Percentiles rank a stretch among this genome's conserved stretches.
phyloP scores from a whole-genome alignment of 2,888 invertebrate species.

The Athripsodes cinereus region DNA sequence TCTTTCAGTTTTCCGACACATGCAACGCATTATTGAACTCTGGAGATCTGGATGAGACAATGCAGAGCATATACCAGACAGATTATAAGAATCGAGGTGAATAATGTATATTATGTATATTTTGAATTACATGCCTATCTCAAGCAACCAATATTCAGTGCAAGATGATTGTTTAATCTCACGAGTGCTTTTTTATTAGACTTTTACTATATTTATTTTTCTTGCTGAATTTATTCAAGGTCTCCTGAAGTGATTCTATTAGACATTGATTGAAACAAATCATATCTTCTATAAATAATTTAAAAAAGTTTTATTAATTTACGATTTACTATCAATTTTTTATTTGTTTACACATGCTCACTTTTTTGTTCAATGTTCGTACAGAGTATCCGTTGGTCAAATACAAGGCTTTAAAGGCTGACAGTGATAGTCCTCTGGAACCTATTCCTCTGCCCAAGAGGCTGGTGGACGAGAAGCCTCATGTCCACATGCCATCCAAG shows the following conservation, averaged over 20 bases:
- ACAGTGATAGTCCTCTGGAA: slow-evolving; percentile 7
- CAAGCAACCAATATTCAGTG: too few species aligned
- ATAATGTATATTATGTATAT: too few species aligned
- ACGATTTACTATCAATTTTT: not conserved
- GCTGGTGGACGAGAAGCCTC: slow-evolving; percentile 7
- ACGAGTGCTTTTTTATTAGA: too few species aligned
- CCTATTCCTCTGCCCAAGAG: slow-evolving; percentile 5
- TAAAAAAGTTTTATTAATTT: not conserved
- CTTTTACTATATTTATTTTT: too few species aligned
- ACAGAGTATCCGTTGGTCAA: slow-evolving; percentile 13
- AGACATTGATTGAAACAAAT: too few species aligned
- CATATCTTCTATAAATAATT: not conserved
- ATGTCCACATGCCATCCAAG: slow-evolving; percentile 6
- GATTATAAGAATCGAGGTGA: not conserved
- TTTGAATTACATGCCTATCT: too few species aligned
- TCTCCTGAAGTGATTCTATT: too few species aligned
- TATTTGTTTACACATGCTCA: not conserved
- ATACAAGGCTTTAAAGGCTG: slow-evolving; percentile 10
- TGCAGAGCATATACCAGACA: slow-evolving; percentile 2
- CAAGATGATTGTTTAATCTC: too few species aligned
- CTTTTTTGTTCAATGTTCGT: not conserved
- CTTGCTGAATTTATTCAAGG: too few species aligned
- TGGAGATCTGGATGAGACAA: not conserved
- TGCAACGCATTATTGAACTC: not conserved
- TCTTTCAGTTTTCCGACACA: not conserved